Evolutionary conservation across 2,113 vertebrate species (phyloP).

Genomic region (Bothrops jararaca): DNA sequence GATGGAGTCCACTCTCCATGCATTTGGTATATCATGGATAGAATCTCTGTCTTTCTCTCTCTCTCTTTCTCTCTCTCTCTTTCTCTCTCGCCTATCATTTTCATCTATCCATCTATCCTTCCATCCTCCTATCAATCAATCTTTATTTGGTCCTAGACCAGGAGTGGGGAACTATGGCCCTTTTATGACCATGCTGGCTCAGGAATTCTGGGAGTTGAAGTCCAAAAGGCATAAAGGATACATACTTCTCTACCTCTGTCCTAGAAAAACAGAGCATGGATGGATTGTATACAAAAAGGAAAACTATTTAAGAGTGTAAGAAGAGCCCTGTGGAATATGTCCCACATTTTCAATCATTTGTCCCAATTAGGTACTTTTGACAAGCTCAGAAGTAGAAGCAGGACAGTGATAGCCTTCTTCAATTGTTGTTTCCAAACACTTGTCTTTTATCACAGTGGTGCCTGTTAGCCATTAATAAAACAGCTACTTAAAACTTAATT

Average conservation of each 20-base stretch:
- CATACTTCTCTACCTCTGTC: no score
- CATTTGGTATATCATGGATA: not conserved
- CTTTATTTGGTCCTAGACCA: not conserved
- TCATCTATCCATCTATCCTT: not conserved
- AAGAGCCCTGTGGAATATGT: not conserved
- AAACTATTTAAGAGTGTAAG: not conserved
- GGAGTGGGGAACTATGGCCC: no score
- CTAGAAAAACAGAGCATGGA: not conserved
- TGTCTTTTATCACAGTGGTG: not conserved
- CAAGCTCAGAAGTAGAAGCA: not conserved
- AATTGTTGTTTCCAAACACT: not conserved
- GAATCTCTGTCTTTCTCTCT: not conserved
- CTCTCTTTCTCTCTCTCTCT: not conserved
- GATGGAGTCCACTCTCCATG: not conserved
- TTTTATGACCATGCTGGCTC: no score
- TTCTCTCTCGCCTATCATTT: not conserved
- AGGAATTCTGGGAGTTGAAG: no score
- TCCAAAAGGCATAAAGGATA: no score
- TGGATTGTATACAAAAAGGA: not conserved
- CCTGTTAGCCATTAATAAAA: not conserved
- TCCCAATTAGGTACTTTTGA: not conserved
- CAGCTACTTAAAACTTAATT: not conserved
- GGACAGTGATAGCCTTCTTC: not conserved
- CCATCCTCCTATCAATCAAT: not conserved
- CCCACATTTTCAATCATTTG: not conserved